Conservation (phyloP, 2,888 invertebrate genomes). For the Zygaena filipendulae region DNA sequence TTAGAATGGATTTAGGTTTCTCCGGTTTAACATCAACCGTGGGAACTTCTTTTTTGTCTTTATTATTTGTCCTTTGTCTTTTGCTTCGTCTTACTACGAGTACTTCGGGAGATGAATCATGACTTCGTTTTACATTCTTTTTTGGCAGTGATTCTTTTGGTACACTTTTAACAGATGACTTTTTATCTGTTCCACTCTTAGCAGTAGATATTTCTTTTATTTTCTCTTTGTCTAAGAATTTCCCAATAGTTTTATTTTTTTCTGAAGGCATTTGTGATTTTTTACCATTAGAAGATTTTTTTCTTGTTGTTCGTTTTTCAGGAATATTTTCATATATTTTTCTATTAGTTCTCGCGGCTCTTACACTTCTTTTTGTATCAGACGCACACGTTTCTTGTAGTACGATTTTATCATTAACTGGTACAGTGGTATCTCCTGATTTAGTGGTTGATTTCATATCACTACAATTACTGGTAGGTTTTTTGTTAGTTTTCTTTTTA, state of each 20-base stretch:
- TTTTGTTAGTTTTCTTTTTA: slow-evolving; percentile 3
- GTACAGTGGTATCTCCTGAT: background rate
- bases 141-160: slow-evolving; percentile 13
- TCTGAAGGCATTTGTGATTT: slow-evolving; percentile 5
- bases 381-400: too few relatives aligned
- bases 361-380: too few relatives aligned
- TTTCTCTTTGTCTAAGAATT: slow-evolving; percentile 15
- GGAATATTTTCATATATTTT: slow-evolving; percentile 13
- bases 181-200: slow-evolving; percentile 4
- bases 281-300: slow-evolving; percentile 6
- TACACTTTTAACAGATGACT: slow-evolving; percentile 5
- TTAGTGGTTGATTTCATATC: background rate
- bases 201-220: slow-evolving; percentile 18
- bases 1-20: too few relatives aligned
- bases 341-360: slow-evolving; percentile 2
- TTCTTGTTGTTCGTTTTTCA: slow-evolving; percentile 12
- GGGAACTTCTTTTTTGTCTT: slow-evolving; percentile 11
- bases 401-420: background rate
- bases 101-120: slow-evolving; percentile 21
- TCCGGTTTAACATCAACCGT: slow-evolving; percentile 12
- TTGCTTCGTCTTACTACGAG: slow-evolving; percentile 34
- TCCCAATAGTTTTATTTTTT: slow-evolving; percentile 8
- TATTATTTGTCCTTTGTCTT: slow-evolving; percentile 25
- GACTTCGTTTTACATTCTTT: slow-evolving; percentile 13
- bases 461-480: background rate